phyloP scores from a whole-genome alignment of 1,140 invertebrate genomes.

The Drosophila takahashii region DNA sequence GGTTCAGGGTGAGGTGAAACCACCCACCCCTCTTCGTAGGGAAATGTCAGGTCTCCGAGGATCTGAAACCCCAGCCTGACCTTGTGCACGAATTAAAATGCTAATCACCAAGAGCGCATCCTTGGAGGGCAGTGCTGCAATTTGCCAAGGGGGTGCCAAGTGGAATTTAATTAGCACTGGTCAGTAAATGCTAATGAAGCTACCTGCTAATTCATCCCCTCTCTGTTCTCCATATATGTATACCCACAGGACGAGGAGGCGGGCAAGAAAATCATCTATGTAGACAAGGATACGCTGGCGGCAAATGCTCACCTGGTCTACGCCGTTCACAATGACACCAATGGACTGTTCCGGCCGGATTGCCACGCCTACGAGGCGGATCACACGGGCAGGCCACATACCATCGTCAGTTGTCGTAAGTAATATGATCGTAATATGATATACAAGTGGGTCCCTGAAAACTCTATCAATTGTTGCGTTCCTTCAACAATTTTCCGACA shows the following conservation, averaged over 20 bases:
- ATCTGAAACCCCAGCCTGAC: slow-evolving; percentile 50
- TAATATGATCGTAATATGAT: slow-evolving; percentile 10
- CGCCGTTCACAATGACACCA: slow-evolving; percentile 68
- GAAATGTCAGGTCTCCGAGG: slow-evolving; percentile 66
- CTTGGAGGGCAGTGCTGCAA: slow-evolving; percentile 55
- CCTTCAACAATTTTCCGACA: no score
- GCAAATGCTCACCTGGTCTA: slow-evolving; percentile 71
- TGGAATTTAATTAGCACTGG: slow-evolving; percentile 68
- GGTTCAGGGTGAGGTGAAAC: neutral
- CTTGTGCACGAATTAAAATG: slow-evolving; percentile 57
- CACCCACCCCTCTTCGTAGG: neutral
- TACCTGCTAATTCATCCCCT: slow-evolving; percentile 16
- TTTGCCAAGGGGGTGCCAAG: slow-evolving; percentile 42
- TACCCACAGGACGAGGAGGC: slow-evolving; percentile 58
- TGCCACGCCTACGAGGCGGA: slow-evolving; percentile 82
- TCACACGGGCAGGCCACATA: slow-evolving; percentile 73
- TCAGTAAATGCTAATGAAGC: slow-evolving; percentile 74
- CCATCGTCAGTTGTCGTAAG: slow-evolving; percentile 82
- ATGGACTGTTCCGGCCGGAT: slow-evolving; percentile 55
- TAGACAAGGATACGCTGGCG: slow-evolving; percentile 77
- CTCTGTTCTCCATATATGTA: neutral
- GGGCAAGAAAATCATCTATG: slow-evolving; percentile 77
- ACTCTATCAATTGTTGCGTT: no score
- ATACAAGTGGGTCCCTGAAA: no score
- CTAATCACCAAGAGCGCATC: slow-evolving; percentile 58